Conservation (phyloP, 2,797 vertebrate species). For the Melanotaenia parkinsoni region DNA sequence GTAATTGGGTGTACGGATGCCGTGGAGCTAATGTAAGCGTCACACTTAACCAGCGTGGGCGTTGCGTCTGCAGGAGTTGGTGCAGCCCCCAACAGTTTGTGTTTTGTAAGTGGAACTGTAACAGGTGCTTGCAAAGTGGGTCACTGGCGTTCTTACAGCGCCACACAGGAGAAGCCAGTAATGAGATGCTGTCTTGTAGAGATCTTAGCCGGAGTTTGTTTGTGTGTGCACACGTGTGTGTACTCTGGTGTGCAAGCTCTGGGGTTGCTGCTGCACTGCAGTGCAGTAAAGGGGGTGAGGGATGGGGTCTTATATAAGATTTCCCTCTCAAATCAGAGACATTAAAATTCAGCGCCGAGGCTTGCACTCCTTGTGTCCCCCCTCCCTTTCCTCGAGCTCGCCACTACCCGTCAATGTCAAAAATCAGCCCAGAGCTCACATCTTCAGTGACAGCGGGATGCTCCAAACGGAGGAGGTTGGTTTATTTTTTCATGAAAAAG, state of each 20-base stretch:
- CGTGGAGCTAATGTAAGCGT: neutral
- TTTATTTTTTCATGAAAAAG: neutral
- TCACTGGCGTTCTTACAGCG: neutral
- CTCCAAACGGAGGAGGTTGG: neutral
- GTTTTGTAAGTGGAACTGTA: slow-evolving; percentile 36
- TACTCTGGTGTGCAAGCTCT: slow-evolving; percentile 48
- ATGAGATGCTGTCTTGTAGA: slow-evolving; percentile 19
- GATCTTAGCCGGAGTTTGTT: slow-evolving; percentile 22
- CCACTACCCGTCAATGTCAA: slow-evolving; percentile 28
- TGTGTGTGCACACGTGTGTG: slow-evolving; percentile 12
- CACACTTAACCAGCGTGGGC: slow-evolving; percentile 34
- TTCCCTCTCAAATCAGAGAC: slow-evolving; percentile 68
- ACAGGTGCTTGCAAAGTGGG: slow-evolving; percentile 52
- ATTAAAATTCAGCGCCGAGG: slow-evolving; percentile 48
- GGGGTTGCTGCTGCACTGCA: slow-evolving; percentile 79
- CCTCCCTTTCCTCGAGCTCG: neutral
- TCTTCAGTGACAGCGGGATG: slow-evolving; percentile 16
- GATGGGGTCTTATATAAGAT: slow-evolving; percentile 75
- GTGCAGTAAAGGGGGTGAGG: slow-evolving; percentile 61
- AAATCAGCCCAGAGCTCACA: slow-evolving; percentile 11
- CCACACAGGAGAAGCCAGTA: neutral
- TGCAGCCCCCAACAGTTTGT: slow-evolving; percentile 17
- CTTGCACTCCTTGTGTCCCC: neutral
- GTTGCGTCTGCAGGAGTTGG: slow-evolving; percentile 52
- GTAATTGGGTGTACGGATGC: neutral